Evolutionary conservation across 2,113 vertebrate species (phyloP), one percentile per base, ranked within the genome.

Genomic region (Dascyllus trimaculatus): DNA sequence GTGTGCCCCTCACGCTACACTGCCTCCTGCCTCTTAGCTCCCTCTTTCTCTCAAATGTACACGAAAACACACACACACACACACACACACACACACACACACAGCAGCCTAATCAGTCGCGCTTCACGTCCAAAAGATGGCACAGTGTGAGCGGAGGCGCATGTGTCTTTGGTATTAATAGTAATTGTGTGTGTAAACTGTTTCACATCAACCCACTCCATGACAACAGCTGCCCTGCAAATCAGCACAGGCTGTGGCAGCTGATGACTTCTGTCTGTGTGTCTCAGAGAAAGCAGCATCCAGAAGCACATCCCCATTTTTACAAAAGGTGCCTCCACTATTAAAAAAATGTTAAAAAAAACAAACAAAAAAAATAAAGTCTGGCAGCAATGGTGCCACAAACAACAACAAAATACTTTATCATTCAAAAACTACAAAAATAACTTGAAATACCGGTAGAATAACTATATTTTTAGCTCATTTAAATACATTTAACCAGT

Each of bases 161-260:
- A 90, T 92, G 94, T 93, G 93, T 93, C 89, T 89, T 77, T 66
- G 77, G 80, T 91, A 94, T 95, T 95, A 95, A 93, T 95, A 93
- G 93, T 95, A 94, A 94, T 95, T 93, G 94, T 93, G 92, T 94
- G 93, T 92, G 89, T 94, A 94, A 95, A 95, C 91, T 92, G 90
- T 89, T 91, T 94, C 87, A 92, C 81, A 93, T 94, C 86, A 90
- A 66, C 83, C 84, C 79, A 29, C 81, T 90, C 76, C 85, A 76
- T 82, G 67, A 87, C 92, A 92, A 92, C 94, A 95, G 92, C 94
- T 95, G 94, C 91, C 91, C 87, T 51, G 81, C 86, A 93, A 92
- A 95, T 93, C 91, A 88, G 76, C 86, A 71, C 68, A 48, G 81
- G 14, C 85, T 85, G 84, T 45, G 74, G 84, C 92, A 93, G 91